A percentile compares a stretch with the other conserved stretches of the same genome.
Conservation (phyloP, 2,888 invertebrate species). For the Slavum lentiscoides region DNA sequence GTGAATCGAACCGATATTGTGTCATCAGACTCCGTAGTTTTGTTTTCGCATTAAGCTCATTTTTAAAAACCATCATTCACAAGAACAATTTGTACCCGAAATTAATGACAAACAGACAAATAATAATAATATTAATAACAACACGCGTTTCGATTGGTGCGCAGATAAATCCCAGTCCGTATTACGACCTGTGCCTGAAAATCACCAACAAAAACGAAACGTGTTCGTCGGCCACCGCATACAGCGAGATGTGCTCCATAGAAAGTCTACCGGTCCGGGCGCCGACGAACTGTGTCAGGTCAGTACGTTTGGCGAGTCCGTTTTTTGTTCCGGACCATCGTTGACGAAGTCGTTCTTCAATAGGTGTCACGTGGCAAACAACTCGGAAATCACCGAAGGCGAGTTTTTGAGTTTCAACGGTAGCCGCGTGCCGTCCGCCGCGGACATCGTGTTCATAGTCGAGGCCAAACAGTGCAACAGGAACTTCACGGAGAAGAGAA, state of each 20-base stretch:
- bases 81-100: too few relatives aligned
- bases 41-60: too few relatives aligned
- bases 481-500: constrained; percentile 69
- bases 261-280: constrained; percentile 77
- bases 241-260: constrained; percentile 76
- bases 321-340: neutral
- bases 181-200: constrained; percentile 67
- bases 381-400: constrained; percentile 74
- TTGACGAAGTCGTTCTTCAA: too few relatives aligned
- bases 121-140: neutral
- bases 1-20: too few relatives aligned
- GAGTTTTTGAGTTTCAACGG: constrained; percentile 71
- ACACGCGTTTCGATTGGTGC: too few relatives aligned
- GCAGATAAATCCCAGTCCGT: constrained; percentile 68
- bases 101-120: too few relatives aligned
- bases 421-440: constrained; percentile 67
- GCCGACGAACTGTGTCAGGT: constrained; percentile 80
- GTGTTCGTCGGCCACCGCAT: constrained; percentile 81
- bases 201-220: constrained; percentile 62
- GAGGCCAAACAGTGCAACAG: constrained; percentile 85
- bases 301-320: constrained; percentile 59
- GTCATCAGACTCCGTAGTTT: too few relatives aligned
- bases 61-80: too few relatives aligned
- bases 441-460: constrained; percentile 86
- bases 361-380: constrained; percentile 73